Percentiles rank a stretch among this genome's conserved stretches.
These are phyloP conservation scores for Doris montereyensis DNA, from an alignment of 2,888 invertebrate genomes.

Conservation along the genomic window DNA sequence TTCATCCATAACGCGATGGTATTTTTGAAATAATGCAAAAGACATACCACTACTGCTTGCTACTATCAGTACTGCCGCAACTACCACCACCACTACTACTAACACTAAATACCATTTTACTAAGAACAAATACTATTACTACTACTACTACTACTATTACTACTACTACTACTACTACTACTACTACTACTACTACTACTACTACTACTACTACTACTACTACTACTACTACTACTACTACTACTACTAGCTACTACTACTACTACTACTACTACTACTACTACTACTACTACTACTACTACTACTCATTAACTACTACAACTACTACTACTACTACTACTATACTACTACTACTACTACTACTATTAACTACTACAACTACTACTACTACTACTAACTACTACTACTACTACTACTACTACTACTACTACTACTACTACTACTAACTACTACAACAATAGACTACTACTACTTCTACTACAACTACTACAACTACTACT, in stretches of 20 bases:
- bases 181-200: neutral
- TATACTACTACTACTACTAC: too few species aligned
- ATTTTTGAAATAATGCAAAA: too few species aligned
- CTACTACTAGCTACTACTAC: neutral
- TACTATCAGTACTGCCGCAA: neutral
- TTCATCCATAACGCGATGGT: too few species aligned
- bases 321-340: too few species aligned
- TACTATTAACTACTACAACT: too few species aligned
- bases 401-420: neutral
- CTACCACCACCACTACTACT: neutral
- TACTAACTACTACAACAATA: too few species aligned
- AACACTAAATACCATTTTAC: neutral
- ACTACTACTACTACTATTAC: neutral
- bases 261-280: neutral
- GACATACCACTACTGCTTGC: too few species aligned
- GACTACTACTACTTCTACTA: neutral
- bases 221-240: neutral
- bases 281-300: neutral
- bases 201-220: neutral
- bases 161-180: neutral
- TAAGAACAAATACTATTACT: neutral
- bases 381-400: too few species aligned
- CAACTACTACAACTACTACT: neutral
- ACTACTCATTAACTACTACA: too few species aligned
- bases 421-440: conserved; percentile 21